Conservation (phyloP, 2,113 vertebrate genomes). For the Irena cyanogastra region DNA sequence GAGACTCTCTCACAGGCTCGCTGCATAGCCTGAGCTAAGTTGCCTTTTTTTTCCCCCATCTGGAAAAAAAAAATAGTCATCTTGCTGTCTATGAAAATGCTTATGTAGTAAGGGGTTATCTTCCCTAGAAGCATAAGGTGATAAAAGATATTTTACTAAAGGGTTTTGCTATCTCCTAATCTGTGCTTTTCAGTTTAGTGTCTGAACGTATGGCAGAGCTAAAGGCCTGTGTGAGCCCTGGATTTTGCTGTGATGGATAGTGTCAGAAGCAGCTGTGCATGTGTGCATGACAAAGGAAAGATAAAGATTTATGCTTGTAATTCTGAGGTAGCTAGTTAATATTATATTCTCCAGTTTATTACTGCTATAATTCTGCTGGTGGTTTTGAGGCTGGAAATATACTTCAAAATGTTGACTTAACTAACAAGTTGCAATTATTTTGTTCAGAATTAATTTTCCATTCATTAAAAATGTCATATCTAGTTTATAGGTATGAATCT, state of each 20-base stretch:
- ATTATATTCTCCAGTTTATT: neutral
- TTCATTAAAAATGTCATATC: slow-evolving; percentile 3
- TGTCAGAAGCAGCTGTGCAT: neutral
- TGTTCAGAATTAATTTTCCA: neutral
- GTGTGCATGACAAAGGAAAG: neutral
- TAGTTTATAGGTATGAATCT: neutral
- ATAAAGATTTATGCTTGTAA: slow-evolving; percentile 1
- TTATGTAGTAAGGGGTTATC: neutral
- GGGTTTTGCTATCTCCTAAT: neutral
- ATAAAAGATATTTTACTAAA: neutral
- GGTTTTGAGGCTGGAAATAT: neutral
- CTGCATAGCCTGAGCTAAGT: neutral
- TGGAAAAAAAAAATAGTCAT: neutral
- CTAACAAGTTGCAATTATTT: neutral
- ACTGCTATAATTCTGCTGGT: neutral
- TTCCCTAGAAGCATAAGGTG: neutral
- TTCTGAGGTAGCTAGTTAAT: neutral
- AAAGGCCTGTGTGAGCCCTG: neutral
- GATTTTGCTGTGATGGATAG: neutral
- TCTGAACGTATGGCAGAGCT: neutral
- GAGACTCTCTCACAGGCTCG: neutral
- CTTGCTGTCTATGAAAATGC: neutral
- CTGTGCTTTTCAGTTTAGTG: neutral
- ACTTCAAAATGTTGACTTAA: neutral
- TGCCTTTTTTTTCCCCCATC: neutral